phyloP scores from a whole-genome alignment of 2,888 invertebrate genomes.

The Mesopsocus fuscifrons region DNA sequence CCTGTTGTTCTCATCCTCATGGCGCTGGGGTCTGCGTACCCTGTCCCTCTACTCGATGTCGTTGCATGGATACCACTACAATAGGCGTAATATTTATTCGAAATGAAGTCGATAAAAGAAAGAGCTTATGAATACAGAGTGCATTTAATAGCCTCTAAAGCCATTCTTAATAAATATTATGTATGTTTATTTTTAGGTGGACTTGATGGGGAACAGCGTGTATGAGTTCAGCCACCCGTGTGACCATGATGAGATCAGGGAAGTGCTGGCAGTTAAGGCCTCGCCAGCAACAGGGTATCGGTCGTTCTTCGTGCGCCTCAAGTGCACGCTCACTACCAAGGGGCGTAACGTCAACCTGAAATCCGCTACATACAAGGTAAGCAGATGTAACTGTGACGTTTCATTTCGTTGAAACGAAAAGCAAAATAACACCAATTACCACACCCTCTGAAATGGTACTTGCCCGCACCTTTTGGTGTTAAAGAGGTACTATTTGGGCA shows the following conservation, averaged over 20 bases:
- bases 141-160: too few relatives aligned
- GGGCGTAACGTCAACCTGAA: slow-evolving; percentile 91
- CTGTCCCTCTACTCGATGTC: too few relatives aligned
- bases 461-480: slow-evolving; percentile 4
- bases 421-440: too few relatives aligned
- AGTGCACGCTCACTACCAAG: slow-evolving; percentile 85
- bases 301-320: slow-evolving; percentile 63
- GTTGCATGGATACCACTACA: too few relatives aligned
- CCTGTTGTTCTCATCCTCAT: too few relatives aligned
- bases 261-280: slow-evolving; percentile 33
- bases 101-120: too few relatives aligned
- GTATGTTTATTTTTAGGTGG: slow-evolving; percentile 52
- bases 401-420: too few relatives aligned
- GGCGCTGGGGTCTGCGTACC: too few relatives aligned
- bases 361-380: slow-evolving; percentile 87
- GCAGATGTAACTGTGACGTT: slow-evolving; percentile 12
- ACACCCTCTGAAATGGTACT: too few relatives aligned
- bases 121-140: too few relatives aligned
- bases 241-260: slow-evolving; percentile 78
- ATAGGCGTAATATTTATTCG: too few relatives aligned
- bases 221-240: slow-evolving; percentile 90
- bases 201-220: slow-evolving; percentile 85
- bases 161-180: slow-evolving; percentile 11
- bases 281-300: slow-evolving; percentile 26
- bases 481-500: too few relatives aligned